phyloP scores from a whole-genome alignment of 1,140 invertebrate genomes.

The Philaenus spumarius region DNA sequence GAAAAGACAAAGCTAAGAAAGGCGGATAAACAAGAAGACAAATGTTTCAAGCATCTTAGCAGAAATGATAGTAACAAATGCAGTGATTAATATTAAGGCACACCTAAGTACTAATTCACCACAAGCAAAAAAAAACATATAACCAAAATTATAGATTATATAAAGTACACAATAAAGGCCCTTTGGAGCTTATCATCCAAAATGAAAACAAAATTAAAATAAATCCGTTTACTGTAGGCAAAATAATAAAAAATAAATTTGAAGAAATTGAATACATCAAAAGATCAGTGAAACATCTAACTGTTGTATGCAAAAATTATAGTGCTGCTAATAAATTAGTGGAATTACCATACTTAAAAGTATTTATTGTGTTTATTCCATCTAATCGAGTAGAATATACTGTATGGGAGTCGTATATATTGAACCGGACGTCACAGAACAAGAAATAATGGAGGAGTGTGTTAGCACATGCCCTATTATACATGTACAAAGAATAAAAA shows the following conservation, averaged over 20 bases:
- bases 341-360: too few species aligned
- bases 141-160: background rate
- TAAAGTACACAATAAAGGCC: background rate
- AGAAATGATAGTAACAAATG: too few species aligned
- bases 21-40: too few species aligned
- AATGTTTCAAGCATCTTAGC: too few species aligned
- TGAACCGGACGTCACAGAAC: background rate
- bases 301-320: background rate
- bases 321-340: too few species aligned
- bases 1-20: too few species aligned
- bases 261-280: background rate
- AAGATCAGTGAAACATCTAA: background rate
- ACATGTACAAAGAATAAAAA: background rate
- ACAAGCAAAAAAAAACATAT: too few species aligned
- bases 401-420: background rate
- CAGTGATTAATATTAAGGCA: too few species aligned
- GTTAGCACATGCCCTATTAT: background rate
- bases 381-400: background rate
- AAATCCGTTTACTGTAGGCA: background rate
- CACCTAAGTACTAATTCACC: too few species aligned
- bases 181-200: background rate
- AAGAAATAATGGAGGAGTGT: background rate
- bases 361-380: background rate
- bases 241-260: background rate
- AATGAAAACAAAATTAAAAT: background rate